Conservation (phyloP, 2,797 vertebrate genomes). For the Agapornis canus region DNA sequence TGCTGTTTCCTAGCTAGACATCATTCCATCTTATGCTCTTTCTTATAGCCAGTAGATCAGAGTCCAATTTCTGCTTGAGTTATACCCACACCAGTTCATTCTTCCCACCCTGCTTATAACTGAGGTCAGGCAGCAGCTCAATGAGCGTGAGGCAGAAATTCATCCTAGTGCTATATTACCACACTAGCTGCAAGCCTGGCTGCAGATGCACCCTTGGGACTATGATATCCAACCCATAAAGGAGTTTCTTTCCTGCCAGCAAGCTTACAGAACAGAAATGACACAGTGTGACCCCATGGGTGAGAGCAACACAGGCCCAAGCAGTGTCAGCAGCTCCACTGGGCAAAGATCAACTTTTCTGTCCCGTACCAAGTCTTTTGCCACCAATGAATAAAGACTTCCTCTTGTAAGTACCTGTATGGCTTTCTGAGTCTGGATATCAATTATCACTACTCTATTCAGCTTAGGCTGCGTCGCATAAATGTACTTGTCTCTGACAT, state of each 20-base stretch:
- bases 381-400: neutral
- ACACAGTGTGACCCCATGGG: neutral
- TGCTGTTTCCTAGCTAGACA: neutral
- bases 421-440: constrained; percentile 91
- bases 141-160: neutral
- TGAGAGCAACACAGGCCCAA: neutral
- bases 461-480: constrained; percentile 89
- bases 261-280: neutral
- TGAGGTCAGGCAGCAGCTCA: neutral
- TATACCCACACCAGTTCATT: neutral
- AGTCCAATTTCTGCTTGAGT: neutral
- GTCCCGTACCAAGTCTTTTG: neutral
- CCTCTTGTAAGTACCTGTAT: constrained; percentile 83
- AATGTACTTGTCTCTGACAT: constrained; percentile 91
- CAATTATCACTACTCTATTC: constrained; percentile 88
- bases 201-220: neutral
- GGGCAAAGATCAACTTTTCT: neutral
- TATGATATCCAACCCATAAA: neutral
- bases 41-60: neutral
- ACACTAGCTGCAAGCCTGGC: neutral
- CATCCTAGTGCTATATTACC: neutral
- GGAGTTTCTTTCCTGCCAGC: neutral
- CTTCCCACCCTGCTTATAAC: neutral
- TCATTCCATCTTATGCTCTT: neutral
- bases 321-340: neutral